Evolutionary conservation across 2,888 invertebrate species (phyloP).

Genomic region (Leucophenga maculata): DNA sequence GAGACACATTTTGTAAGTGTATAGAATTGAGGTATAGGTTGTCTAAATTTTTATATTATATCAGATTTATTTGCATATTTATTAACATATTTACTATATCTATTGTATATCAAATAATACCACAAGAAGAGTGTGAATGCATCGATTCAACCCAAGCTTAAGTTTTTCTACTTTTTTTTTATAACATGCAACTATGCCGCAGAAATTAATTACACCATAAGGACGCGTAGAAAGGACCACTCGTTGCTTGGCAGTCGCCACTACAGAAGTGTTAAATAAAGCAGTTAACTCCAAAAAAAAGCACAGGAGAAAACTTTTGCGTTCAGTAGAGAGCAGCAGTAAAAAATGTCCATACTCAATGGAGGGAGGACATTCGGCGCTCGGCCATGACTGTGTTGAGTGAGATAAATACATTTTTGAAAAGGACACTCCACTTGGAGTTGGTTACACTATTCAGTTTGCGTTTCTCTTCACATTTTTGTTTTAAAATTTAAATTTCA

Average conservation of each 20-base stretch:
- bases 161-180: conserved; percentile 24
- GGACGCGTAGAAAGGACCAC: conserved; percentile 42
- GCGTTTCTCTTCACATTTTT: conserved; percentile 19
- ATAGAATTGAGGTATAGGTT: too few relatives aligned
- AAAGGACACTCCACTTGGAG: not conserved
- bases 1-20: too few relatives aligned
- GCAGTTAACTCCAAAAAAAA: conserved; percentile 47
- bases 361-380: conserved; percentile 13
- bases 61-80: too few relatives aligned
- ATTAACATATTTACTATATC: too few relatives aligned
- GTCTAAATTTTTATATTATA: too few relatives aligned
- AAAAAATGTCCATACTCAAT: conserved; percentile 53
- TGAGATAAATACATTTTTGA: conserved; percentile 53
- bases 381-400: conserved; percentile 42
- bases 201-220: conserved; percentile 62
- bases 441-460: conserved; percentile 21
- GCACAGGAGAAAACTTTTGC: conserved; percentile 21
- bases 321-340: not conserved
- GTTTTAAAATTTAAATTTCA: not conserved
- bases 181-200: conserved; percentile 41
- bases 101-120: too few relatives aligned
- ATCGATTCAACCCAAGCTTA: conserved; percentile 11
- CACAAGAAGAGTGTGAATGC: too few relatives aligned
- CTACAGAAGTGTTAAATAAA: conserved; percentile 59
- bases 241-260: conserved; percentile 39